Percentiles rank a stretch among this genome's conserved stretches.
These are phyloP conservation scores for Clupea harengus DNA, from an alignment of 2,113 vertebrate genomes.

Conservation along the genomic window DNA sequence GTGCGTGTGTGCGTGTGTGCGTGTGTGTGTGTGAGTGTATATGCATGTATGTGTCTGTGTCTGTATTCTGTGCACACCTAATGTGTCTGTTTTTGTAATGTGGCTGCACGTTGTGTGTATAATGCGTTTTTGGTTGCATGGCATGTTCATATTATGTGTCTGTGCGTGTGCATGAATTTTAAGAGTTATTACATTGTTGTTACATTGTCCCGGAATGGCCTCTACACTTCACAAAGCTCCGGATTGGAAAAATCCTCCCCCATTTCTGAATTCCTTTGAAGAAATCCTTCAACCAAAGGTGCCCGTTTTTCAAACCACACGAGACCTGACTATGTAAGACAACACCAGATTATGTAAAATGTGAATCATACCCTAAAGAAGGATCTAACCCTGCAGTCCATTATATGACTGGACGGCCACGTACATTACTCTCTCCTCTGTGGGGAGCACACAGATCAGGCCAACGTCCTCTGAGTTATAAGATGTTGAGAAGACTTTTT, in stretches of 20 bases:
- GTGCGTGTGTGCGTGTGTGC: constrained; percentile 15
- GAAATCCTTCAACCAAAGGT: background rate
- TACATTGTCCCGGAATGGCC: background rate
- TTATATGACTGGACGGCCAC: background rate
- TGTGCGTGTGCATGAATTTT: background rate
- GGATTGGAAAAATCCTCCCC: background rate
- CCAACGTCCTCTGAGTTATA: background rate
- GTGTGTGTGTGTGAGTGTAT: background rate
- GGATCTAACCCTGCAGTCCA: background rate
- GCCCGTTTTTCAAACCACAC: background rate
- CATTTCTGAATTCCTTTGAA: background rate
- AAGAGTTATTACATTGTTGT: no score
- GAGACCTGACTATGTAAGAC: background rate
- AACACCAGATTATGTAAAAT: background rate
- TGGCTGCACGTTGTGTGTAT: background rate
- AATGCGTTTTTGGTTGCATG: background rate
- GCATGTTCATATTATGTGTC: background rate
- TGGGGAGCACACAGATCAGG: background rate
- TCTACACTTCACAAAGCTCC: background rate
- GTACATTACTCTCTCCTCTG: no score
- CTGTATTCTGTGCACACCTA: background rate
- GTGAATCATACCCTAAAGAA: background rate
- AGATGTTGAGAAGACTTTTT: background rate
- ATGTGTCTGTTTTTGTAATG: background rate
- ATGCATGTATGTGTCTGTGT: constrained; percentile 19